These are phyloP conservation scores for Acronicta aceris DNA, from an alignment of 2,888 invertebrate genomes.

Conservation along the genomic window DNA sequence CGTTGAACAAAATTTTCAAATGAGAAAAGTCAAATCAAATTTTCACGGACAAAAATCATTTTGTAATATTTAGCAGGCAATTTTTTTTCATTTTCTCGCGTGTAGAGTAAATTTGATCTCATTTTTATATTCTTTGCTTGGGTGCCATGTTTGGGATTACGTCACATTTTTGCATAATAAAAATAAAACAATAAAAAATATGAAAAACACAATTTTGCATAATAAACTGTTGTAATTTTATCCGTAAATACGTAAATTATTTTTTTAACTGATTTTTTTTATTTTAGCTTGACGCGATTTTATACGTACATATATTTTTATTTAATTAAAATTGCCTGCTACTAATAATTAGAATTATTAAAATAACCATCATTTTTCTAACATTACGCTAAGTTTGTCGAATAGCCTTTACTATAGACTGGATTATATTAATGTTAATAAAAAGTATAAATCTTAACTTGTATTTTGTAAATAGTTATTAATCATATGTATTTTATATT, in stretches of 20 bases:
- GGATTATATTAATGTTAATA: conserved; percentile 87
- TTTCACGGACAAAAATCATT: conserved; percentile 72
- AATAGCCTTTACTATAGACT: conserved; percentile 89
- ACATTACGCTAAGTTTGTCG: conserved; percentile 87
- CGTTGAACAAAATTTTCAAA: conserved; percentile 79
- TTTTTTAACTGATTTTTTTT: conserved; percentile 46
- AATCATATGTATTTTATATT: conserved; percentile 89
- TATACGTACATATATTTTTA: conserved; percentile 59
- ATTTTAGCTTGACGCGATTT: conserved; percentile 57
- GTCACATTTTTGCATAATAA: conserved; percentile 79
- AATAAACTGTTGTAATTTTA: conserved; percentile 73
- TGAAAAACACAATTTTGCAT: conserved; percentile 72
- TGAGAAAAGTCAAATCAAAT: conserved; percentile 52
- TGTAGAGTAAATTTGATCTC: conserved; percentile 82
- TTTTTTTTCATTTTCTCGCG: conserved; percentile 62
- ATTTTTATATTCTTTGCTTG: conserved; percentile 78
- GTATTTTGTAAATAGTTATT: conserved; percentile 89
- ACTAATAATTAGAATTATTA: conserved; percentile 64
- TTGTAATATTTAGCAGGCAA: conserved; percentile 79
- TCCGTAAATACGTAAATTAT: conserved; percentile 58
- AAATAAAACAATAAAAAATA: conserved; percentile 44
- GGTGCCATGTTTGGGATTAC: conserved; percentile 78
- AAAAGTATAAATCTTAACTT: conserved; percentile 86
- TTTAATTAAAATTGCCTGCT: conserved; percentile 83
- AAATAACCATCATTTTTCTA: conserved; percentile 76